Evolutionary conservation across 1,140 invertebrate species (phyloP).

Genomic region (Euschistus heros): DNA sequence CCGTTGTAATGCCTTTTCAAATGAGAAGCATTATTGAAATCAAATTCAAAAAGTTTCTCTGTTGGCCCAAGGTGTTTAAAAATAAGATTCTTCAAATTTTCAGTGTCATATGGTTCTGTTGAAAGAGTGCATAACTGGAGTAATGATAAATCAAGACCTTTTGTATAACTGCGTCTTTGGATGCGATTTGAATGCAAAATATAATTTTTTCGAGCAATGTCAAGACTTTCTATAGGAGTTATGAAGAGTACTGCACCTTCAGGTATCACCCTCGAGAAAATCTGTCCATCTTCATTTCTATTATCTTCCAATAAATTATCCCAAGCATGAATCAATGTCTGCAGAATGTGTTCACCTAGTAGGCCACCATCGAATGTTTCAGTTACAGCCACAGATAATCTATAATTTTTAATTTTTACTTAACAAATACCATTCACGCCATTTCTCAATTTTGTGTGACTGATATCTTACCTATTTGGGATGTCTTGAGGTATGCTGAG

Average conservation of each 20-base stretch:
- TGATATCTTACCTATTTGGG: slow-evolving; percentile 36
- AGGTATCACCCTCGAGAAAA: slow-evolving; percentile 41
- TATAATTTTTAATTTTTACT: slow-evolving; percentile 21
- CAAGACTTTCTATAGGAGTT: slow-evolving; percentile 42
- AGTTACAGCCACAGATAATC: slow-evolving; percentile 54
- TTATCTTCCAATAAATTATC: slow-evolving; percentile 40
- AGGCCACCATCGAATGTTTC: slow-evolving; percentile 69
- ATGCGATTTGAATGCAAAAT: not conserved
- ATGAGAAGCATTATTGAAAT: slow-evolving; percentile 50
- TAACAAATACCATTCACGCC: no score
- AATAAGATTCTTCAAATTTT: slow-evolving; percentile 42
- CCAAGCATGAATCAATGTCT: slow-evolving; percentile 56
- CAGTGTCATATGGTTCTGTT: slow-evolving; percentile 54
- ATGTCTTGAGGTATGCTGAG: slow-evolving; percentile 43
- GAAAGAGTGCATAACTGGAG: not conserved
- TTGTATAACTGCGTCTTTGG: not conserved
- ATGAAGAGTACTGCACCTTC: slow-evolving; percentile 49
- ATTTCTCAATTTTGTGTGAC: not conserved
- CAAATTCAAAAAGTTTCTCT: slow-evolving; percentile 43
- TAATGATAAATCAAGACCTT: slow-evolving; percentile 8
- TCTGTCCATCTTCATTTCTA: not conserved
- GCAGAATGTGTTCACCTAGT: slow-evolving; percentile 60
- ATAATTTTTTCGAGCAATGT: slow-evolving; percentile 26
- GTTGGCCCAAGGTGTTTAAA: slow-evolving; percentile 45
- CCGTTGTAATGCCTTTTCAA: slow-evolving; percentile 33